Evolutionary conservation across 2,113 vertebrate genomes (phyloP).

Genomic region (Atlantisia rogersi): DNA sequence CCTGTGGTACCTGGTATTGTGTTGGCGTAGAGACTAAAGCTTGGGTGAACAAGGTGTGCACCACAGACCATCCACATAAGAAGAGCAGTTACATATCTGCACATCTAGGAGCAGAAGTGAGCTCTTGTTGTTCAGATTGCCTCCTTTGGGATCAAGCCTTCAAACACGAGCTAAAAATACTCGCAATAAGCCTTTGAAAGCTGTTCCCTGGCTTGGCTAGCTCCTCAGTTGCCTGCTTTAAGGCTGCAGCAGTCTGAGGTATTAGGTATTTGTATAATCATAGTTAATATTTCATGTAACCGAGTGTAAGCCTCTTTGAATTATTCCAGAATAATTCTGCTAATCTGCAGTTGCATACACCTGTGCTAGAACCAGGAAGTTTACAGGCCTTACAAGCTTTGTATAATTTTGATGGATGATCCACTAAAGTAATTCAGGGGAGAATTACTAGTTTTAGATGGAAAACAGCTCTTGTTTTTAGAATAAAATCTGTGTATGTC

Average conservation of each 20-base stretch:
- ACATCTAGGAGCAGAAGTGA: neutral
- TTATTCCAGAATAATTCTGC: constrained; percentile 44
- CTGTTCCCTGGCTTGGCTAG: neutral
- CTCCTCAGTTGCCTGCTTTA: neutral
- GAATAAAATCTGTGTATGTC: constrained; percentile 21
- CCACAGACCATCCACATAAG: neutral
- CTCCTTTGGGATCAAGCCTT: neutral
- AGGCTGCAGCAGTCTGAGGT: neutral
- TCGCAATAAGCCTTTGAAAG: neutral
- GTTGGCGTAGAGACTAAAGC: neutral
- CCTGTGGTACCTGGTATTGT: neutral
- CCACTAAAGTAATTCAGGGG: constrained; percentile 21
- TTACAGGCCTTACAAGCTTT: constrained; percentile 18
- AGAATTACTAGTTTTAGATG: neutral
- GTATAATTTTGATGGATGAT: neutral
- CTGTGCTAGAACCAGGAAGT: constrained; percentile 19
- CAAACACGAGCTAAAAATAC: neutral
- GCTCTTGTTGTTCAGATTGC: neutral
- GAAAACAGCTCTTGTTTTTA: constrained; percentile 28
- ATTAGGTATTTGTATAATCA: constrained; percentile 9
- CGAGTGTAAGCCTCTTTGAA: constrained; percentile 23
- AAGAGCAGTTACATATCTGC: neutral
- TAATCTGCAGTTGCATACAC: constrained; percentile 46
- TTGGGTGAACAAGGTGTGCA: neutral
- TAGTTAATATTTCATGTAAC: constrained; percentile 35